These are phyloP conservation scores for Ennomos fuscantarius DNA, from an alignment of 2,888 invertebrate genomes.

Conservation along the genomic window DNA sequence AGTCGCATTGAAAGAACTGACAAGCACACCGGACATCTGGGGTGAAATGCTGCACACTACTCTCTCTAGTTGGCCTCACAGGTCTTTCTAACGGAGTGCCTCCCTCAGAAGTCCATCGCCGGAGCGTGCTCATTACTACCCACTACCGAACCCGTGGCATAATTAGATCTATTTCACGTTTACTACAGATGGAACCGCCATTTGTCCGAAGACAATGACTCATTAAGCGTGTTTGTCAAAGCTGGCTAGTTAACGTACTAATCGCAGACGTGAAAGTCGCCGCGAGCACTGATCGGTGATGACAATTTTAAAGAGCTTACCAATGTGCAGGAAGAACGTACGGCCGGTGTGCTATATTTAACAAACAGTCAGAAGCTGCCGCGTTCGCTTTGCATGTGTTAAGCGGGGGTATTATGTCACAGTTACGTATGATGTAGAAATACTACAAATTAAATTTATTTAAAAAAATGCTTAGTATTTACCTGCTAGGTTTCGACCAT, in stretches of 20 bases:
- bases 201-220: constrained; percentile 57
- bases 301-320: constrained; percentile 83
- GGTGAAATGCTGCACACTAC: constrained; percentile 89
- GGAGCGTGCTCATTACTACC: constrained; percentile 78
- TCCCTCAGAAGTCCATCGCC: constrained; percentile 89
- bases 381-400: constrained; percentile 79
- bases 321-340: constrained; percentile 78
- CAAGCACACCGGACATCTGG: constrained; percentile 94
- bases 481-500: constrained; percentile 83
- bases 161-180: constrained; percentile 52
- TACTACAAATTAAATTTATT: constrained; percentile 39
- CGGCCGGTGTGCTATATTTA: constrained; percentile 78
- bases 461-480: constrained; percentile 50
- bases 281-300: constrained; percentile 81
- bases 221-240: constrained; percentile 71
- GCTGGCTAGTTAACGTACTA: constrained; percentile 74
- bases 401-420: constrained; percentile 74
- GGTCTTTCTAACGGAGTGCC: constrained; percentile 86
- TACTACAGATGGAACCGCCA: constrained; percentile 49
- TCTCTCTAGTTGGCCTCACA: constrained; percentile 88
- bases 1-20: constrained; percentile 93
- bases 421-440: constrained; percentile 54
- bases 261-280: constrained; percentile 78
- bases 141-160: constrained; percentile 63
- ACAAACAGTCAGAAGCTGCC: constrained; percentile 75